phyloP scores from a whole-genome alignment of 2,888 invertebrate species.

The Sarcophaga carnaria region DNA sequence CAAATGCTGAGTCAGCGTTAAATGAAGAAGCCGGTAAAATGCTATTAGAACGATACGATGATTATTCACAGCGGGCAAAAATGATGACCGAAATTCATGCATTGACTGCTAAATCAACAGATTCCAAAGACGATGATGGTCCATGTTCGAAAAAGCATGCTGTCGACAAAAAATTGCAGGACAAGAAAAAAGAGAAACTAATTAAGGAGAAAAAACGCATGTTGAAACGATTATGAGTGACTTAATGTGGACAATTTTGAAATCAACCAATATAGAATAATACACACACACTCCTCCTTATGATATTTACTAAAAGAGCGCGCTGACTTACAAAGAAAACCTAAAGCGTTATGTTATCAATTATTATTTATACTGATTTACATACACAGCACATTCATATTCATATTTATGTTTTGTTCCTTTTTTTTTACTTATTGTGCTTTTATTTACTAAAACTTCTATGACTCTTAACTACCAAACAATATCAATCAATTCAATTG shows the following conservation, averaged over 20 bases:
- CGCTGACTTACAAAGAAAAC: constrained; percentile 63
- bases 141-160: constrained; percentile 93
- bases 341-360: constrained; percentile 59
- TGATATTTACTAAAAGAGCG: constrained; percentile 43
- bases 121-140: constrained; percentile 84
- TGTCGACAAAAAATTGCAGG: constrained; percentile 89
- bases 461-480: background rate
- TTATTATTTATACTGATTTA: constrained; percentile 45
- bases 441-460: too few relatives aligned
- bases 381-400: constrained; percentile 23
- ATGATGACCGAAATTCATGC: constrained; percentile 97
- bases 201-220: constrained; percentile 93
- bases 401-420: constrained; percentile 2
- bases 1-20: constrained; percentile 97
- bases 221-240: constrained; percentile 90
- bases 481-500: background rate
- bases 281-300: constrained; percentile 18
- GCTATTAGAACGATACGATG: constrained; percentile 95
- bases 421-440: background rate
- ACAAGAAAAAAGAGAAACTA: constrained; percentile 86
- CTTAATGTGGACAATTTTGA: constrained; percentile 27
- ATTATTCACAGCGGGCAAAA: constrained; percentile 93
- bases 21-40: constrained; percentile 98
- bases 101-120: constrained; percentile 83
- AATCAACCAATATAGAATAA: constrained; percentile 11